Base-by-base conservation (phyloP, 2,113 vertebrate genomes). In the Alouatta palliata region DNA sequence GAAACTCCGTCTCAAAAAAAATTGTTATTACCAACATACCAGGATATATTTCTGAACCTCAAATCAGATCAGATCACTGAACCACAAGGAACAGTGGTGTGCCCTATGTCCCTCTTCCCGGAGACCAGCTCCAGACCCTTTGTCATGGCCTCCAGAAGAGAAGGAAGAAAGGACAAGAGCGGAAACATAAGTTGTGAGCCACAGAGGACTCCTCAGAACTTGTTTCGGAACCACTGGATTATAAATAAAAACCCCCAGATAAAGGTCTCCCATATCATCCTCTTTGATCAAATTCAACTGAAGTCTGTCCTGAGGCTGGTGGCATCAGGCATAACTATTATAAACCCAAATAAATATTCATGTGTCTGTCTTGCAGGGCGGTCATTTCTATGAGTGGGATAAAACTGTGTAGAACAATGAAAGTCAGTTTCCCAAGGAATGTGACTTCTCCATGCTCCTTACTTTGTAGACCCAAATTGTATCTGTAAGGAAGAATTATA, bases 11-110 rank as follows among this genome's bases (percentile, higher is more conserved):
- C 49, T 52, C 4, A 58, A 58, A 58, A 58, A 23, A 2, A 23
- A 21, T 37, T 5, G 0, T 1, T n/a, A 32, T 27, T 45, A 17
- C 17, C 37, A 17, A 16, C 0, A 8, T 5, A 0, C 19, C 47
- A 25, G 83, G 37, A 13, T 13, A 6, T 64, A 21, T 82, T 87
- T 93, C 93, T 64, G 86, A 30, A n/a, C 21, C 17, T 64, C 23
- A 20, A 20, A 23, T 92, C 16, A 1, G 32, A 70, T 68, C 25
- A 91, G 32, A 11, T 1, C 52, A 52, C 47, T 32, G 14, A n/a
- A 17, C 66, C 66, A 17, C 66, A 23, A n/a, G 43, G 45, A 37
- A 27, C 3, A 6, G 25, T 2, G 68, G 35, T 4, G 1, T 8
- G 17, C 58, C 40, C 32, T 35, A 7, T 47, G 47, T 21, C n/a